These are phyloP conservation scores for Cassiopea xamachana DNA, from an alignment of 30 jellyfish, hydroid and myxozoan genomes.

Conservation along the genomic window DNA sequence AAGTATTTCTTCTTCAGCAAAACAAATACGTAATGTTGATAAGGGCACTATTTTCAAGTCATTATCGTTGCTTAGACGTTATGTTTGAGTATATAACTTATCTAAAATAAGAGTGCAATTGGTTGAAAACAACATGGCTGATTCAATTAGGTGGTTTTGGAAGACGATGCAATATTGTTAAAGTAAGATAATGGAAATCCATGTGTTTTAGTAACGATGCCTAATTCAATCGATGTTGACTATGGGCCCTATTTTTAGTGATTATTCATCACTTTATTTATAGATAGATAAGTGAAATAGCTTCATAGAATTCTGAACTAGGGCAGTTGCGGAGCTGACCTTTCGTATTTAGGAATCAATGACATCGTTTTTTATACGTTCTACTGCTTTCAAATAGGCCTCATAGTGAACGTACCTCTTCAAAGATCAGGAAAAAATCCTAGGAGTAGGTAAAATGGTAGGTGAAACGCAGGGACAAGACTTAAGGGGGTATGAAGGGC, in stretches of 20 bases:
- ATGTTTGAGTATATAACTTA: not conserved
- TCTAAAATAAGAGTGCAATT: not conserved
- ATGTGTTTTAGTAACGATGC: slow-evolving; percentile 7
- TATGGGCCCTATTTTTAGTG: not conserved
- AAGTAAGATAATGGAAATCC: not conserved
- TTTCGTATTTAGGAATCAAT: too few relatives aligned
- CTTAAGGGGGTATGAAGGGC: too few relatives aligned
- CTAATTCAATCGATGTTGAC: not conserved
- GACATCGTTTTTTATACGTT: too few relatives aligned
- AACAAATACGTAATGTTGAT: not conserved
- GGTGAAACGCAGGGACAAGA: too few relatives aligned
- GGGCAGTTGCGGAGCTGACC: too few relatives aligned
- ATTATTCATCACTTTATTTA: not conserved
- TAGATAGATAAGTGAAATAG: not conserved
- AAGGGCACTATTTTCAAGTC: not conserved
- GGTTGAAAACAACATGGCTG: slow-evolving; percentile 9
- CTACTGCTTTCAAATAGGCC: too few relatives aligned
- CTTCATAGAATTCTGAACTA: too few relatives aligned
- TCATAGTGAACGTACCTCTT: too few relatives aligned
- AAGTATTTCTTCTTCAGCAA: not conserved
- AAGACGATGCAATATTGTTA: not conserved
- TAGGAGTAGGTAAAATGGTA: too few relatives aligned
- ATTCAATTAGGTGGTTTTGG: slow-evolving; percentile 5
- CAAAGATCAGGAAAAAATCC: too few relatives aligned
- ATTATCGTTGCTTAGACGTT: not conserved